Evolutionary conservation across 2,888 invertebrate genomes (phyloP), one percentile per base, ranked within the genome.

Genomic region (Osmoderma eremita): DNA sequence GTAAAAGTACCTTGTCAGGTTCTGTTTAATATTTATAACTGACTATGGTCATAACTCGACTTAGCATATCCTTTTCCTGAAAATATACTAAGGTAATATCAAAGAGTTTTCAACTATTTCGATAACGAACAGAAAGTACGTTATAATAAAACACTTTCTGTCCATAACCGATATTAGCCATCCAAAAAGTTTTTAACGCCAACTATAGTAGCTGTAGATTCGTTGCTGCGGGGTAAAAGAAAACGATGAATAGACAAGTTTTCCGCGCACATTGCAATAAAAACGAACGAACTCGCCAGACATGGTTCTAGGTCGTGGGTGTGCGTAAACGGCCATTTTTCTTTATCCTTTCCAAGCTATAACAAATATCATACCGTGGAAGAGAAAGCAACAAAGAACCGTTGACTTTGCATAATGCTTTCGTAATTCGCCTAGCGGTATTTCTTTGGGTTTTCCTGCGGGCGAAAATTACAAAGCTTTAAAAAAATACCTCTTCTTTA

Each of bases 231-330:
- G 8, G 30, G 30, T 45, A 58, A 58, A 42, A 61, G 30, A 30
- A 61, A 61, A 61, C 45, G 58, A 61, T 61, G 58, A 61, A 61
- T 61, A 61, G 58, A 61, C 58, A 61, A 61, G 45, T 61, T 58
- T 61, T 36, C 58, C 58, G 8, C 30, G 30, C 45, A 45, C 58
- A 61, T 18, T 61, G 30, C 58, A 36, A 61, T 45, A 61, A 61
- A 61, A 61, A 36, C 42, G 45, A 45, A 61, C 58, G 30, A 61
- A 36, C 30, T 30, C 58, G 5, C 41, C 48, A 61, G 45, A 15
- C 17, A 61, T 45, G 12, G 22, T 20, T 41, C 20, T 3, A 15
- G 56, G 30, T 13, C 48, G 36, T 61, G 58, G 30, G 58, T 61
- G 42, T 61, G 45, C 36, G 45, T 30, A 61, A 61, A 45, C 24